phyloP scores from a whole-genome alignment of 2,888 invertebrate species.

The Psylliodes chrysocephalus region DNA sequence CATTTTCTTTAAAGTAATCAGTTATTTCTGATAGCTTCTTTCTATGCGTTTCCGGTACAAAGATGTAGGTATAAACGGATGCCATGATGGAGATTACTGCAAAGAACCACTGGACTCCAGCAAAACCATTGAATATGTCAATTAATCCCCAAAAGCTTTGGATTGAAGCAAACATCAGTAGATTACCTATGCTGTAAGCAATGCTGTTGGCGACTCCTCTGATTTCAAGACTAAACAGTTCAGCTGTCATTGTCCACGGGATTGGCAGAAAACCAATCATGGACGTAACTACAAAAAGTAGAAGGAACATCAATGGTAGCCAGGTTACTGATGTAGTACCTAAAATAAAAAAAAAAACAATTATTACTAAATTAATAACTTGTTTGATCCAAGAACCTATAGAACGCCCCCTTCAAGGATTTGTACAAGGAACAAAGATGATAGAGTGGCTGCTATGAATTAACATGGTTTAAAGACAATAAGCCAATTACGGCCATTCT shows the following conservation, averaged over 20 bases:
- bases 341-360: constrained; percentile 33
- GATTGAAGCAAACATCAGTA: constrained; percentile 70
- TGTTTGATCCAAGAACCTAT: too few species aligned
- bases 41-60: constrained; percentile 67
- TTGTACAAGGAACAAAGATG: too few species aligned
- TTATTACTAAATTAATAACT: too few species aligned
- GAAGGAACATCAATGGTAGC: constrained; percentile 66
- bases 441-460: too few species aligned
- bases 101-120: constrained; percentile 69
- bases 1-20: constrained; percentile 64
- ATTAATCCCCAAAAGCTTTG: constrained; percentile 65
- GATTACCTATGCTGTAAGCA: constrained; percentile 68
- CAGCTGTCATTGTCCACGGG: constrained; percentile 75
- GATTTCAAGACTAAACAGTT: constrained; percentile 71
- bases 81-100: constrained; percentile 64
- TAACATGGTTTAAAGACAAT: too few species aligned
- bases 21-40: constrained; percentile 66
- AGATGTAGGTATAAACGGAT: constrained; percentile 62
- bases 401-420: too few species aligned
- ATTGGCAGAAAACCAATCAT: constrained; percentile 71
- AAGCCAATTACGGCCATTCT: too few species aligned
- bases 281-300: constrained; percentile 69
- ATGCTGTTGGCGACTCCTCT: constrained; percentile 71
- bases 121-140: constrained; percentile 61
- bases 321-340: constrained; percentile 59